Percentiles rank a stretch among this genome's conserved stretches.
These are phyloP conservation scores for Phalera bucephala DNA, from an alignment of 2,888 invertebrate species.

Conservation along the genomic window DNA sequence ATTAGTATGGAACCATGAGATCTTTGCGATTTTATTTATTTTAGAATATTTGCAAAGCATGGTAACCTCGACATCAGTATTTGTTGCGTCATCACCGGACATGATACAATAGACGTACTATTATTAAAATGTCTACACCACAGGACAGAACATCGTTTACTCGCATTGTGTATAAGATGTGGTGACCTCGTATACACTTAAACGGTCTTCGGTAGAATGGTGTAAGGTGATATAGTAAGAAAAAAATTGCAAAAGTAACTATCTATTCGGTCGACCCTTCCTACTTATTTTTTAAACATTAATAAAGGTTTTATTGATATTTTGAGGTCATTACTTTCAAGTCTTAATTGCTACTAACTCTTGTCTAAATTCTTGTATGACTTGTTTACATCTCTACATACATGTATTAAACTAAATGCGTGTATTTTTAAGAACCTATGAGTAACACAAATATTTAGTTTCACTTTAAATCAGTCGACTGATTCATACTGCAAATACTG, in stretches of 20 bases:
- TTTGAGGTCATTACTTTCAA: not conserved
- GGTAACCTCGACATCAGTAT: constrained; percentile 37
- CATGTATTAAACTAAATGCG: too few relatives aligned
- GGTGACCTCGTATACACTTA: constrained; percentile 51
- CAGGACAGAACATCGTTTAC: constrained; percentile 38
- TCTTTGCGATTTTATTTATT: not conserved
- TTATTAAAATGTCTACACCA: constrained; percentile 42
- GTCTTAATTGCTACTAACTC: not conserved
- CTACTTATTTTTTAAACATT: not conserved
- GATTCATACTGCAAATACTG: not conserved
- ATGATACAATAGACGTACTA: constrained; percentile 42
- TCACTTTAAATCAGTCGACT: not conserved
- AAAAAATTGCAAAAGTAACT: constrained; percentile 4
- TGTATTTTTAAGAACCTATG: too few relatives aligned
- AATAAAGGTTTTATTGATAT: not conserved
- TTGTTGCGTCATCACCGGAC: constrained; percentile 42
- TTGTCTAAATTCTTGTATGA: too few relatives aligned
- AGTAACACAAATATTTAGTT: too few relatives aligned
- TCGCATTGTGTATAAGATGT: constrained; percentile 36
- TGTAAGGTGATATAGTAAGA: constrained; percentile 13
- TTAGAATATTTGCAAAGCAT: not conserved
- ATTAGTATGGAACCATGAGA: too few relatives aligned
- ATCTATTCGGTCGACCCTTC: constrained; percentile 12
- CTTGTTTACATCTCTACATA: too few relatives aligned
- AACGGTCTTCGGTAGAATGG: constrained; percentile 37